Base-by-base conservation (phyloP, 2,113 vertebrate species). In the Marmota monax region DNA sequence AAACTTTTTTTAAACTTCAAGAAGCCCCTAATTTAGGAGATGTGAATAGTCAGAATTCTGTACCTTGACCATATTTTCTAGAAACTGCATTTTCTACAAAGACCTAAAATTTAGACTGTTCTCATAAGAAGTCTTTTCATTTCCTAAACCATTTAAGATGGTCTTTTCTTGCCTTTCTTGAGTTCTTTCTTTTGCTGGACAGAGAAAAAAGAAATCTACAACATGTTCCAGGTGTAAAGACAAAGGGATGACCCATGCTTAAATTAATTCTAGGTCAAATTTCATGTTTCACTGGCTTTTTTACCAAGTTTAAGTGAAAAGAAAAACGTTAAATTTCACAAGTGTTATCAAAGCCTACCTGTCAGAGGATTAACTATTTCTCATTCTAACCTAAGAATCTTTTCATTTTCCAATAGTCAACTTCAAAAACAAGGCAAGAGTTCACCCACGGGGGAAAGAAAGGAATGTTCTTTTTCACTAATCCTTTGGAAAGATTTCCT, bases 281-380 rank as follows among this genome's bases (percentile, higher is more conserved):
- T 96, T 96, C 90, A 90, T 72, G 67, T 88, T 82, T 96, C 74
- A 58, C 6, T 87, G 79, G 84, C 67, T 58, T 48, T 37, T 96
- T 39, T 92, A 92, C 97, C 96, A 97, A 96, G 73, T 77, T 17
- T 69, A 83, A 92, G 63, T 56, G 29, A 97, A 94, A 97, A 95
- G 97, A 69, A 78, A 76, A 96, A 98, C 93, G 96, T 96, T 96
- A 96, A 79, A 85, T 97, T 97, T 97, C 93, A 97, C 73, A 96
- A 91, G 63, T 84, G 96, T 34, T 96, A 97, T 96, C 70, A 96
- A 83, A 92, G 22, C 22, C 63, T 97, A 67, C 53, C 9, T 22
- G 88, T 95, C 69, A 29, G 65, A 95, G 14, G 73, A 84, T 45
- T 94, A 78, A 7, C 88, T 61, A 86, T 97, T 93, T 91, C 85